A percentile compares a stretch with the other conserved stretches of the same genome.
phyloP scores from a whole-genome alignment of 2,797 vertebrate species.

The Dromococcyx pavoninus region DNA sequence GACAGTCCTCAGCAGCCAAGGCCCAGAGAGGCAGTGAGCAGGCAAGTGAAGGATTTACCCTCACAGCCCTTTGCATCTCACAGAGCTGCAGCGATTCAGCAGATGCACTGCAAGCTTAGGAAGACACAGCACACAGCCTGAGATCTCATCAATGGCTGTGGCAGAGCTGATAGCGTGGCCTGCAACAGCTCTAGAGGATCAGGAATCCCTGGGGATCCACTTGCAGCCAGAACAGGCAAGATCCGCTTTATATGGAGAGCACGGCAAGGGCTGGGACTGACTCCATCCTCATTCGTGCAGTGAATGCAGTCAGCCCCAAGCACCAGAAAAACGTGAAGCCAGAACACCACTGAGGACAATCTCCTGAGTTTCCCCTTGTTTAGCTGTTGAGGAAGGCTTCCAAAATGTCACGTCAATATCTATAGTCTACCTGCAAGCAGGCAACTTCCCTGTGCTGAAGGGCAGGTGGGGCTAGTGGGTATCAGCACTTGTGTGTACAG shows the following conservation, averaged over 20 bases:
- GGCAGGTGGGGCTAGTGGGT: neutral
- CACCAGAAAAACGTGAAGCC: fast-evolving
- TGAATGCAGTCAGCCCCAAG: neutral
- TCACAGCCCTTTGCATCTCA: fast-evolving
- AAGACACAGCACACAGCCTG: neutral
- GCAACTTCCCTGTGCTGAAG: neutral
- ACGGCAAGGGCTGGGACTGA: neutral
- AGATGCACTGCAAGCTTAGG: neutral
- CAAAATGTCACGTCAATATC: neutral
- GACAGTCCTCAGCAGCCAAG: neutral
- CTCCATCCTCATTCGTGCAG: neutral
- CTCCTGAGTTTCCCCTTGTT: neutral
- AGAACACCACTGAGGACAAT: neutral
- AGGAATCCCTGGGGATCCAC: neutral
- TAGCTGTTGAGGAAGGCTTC: neutral
- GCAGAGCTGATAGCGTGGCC: neutral
- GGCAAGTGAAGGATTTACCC: neutral
- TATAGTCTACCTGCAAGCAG: neutral
- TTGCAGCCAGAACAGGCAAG: neutral
- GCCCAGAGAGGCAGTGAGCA: neutral
- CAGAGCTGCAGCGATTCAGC: neutral
- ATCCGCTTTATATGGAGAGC: neutral
- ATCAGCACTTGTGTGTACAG: neutral
- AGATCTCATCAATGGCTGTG: neutral
- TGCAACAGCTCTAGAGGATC: neutral